Evolutionary conservation across 1,140 invertebrate genomes (phyloP).

Genomic region (Zaprionus camerounensis): DNA sequence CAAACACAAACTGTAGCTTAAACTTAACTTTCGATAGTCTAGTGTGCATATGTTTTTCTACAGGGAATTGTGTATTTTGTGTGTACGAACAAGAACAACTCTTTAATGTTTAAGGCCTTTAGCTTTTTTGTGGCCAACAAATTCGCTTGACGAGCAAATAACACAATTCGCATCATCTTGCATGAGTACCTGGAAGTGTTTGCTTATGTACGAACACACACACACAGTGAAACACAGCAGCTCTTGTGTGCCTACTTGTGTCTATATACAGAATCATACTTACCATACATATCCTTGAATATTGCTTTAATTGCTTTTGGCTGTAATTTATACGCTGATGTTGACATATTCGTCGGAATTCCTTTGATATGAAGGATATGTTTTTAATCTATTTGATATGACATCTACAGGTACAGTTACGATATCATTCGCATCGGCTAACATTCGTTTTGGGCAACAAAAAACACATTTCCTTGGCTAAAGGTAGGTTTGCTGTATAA

Average conservation of each 20-base stretch:
- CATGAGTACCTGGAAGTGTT: not conserved
- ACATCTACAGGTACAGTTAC: not conserved
- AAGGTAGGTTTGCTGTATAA: not conserved
- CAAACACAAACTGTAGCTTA: not conserved
- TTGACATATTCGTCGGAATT: conserved; percentile 13
- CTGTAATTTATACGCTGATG: conserved; percentile 38
- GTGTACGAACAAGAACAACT: not conserved
- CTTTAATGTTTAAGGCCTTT: not conserved
- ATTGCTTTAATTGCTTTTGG: conserved; percentile 15
- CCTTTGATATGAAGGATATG: conserved; percentile 33
- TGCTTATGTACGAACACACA: not conserved
- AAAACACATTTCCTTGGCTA: not conserved
- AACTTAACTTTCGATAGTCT: not conserved
- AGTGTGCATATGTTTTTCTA: not conserved
- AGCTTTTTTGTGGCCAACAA: conserved; percentile 1
- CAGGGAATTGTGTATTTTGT: not conserved
- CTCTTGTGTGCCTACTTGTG: not conserved
- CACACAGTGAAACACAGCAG: not conserved
- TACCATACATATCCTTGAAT: not conserved
- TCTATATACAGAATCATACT: not conserved
- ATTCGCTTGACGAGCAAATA: conserved; percentile 5
- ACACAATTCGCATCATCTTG: not conserved
- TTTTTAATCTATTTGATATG: conserved; percentile 4
- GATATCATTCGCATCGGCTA: not conserved
- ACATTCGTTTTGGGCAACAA: not conserved